phyloP scores from a whole-genome alignment of 2,113 vertebrate genomes.

The Nematolebias whitei region DNA sequence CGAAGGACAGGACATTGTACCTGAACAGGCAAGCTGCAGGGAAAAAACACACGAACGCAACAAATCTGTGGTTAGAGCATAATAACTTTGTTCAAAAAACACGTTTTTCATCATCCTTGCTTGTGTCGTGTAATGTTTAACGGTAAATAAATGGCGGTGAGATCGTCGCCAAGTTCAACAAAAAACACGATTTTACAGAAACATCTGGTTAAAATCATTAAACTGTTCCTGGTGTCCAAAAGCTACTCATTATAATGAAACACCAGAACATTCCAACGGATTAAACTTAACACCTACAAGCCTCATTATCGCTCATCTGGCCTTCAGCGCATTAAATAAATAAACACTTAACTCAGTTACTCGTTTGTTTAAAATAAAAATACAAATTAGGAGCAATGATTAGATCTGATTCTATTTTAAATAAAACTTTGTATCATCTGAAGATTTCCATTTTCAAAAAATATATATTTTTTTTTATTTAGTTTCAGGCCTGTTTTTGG shows the following conservation, averaged over 20 bases:
- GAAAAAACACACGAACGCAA: slow-evolving; percentile 36
- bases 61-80: not conserved
- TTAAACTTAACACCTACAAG: slow-evolving; percentile 30
- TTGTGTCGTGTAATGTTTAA: not conserved
- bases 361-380: slow-evolving; percentile 32
- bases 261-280: slow-evolving; percentile 32
- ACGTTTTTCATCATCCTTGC: not conserved
- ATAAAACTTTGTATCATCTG: slow-evolving; percentile 15
- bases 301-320: slow-evolving; percentile 35
- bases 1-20: slow-evolving; percentile 96
- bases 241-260: slow-evolving; percentile 37
- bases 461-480: not conserved
- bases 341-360: slow-evolving; percentile 23
- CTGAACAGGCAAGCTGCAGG: slow-evolving; percentile 94
- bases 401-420: not conserved
- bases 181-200: slow-evolving; percentile 18
- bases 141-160: slow-evolving; percentile 11
- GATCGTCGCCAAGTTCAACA: slow-evolving; percentile 9
- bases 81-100: not conserved
- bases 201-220: slow-evolving; percentile 43
- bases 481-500: no score
- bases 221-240: slow-evolving; percentile 31
- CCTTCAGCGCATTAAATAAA: not conserved
- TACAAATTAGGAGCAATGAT: slow-evolving; percentile 15
- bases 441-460: slow-evolving; percentile 6